Conservation (phyloP, 2,113 vertebrate genomes). For the Xiphophorus maculatus region DNA sequence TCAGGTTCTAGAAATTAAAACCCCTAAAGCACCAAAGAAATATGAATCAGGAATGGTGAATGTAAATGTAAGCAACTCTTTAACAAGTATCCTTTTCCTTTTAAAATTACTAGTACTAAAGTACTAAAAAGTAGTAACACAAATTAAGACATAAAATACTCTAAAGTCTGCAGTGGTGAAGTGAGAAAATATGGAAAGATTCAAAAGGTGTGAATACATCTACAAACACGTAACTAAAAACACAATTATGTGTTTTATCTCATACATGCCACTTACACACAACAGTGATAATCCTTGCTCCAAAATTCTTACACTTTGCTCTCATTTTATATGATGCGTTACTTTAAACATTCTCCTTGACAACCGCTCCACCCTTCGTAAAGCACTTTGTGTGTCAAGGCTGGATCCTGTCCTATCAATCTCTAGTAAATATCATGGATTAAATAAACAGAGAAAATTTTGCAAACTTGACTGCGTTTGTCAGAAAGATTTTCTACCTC, state of each 20-base stretch:
- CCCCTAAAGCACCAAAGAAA: too few relatives aligned
- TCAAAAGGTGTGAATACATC: too few relatives aligned
- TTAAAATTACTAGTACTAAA: too few relatives aligned
- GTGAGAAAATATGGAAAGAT: too few relatives aligned
- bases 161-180: too few relatives aligned
- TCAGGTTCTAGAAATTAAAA: too few relatives aligned
- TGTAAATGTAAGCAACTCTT: too few relatives aligned
- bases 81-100: too few relatives aligned
- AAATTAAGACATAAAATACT: too few relatives aligned
- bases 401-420: conserved; percentile 31
- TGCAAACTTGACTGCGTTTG: neutral
- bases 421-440: conserved; percentile 15
- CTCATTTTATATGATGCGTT: conserved; percentile 66
- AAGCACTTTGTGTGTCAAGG: conserved; percentile 20
- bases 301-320: conserved; percentile 63
- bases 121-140: too few relatives aligned
- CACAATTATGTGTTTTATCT: neutral
- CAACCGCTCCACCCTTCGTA: conserved; percentile 7
- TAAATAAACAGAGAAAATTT: conserved; percentile 1
- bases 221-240: too few relatives aligned
- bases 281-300: conserved; percentile 48
- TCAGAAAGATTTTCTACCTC: conserved; percentile 15
- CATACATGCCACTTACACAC: neutral
- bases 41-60: too few relatives aligned
- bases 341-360: conserved; percentile 55